Evolutionary conservation across 2,113 vertebrate species (phyloP), one percentile per base, ranked within the genome.

Genomic region (Mirounga angustirostris): DNA sequence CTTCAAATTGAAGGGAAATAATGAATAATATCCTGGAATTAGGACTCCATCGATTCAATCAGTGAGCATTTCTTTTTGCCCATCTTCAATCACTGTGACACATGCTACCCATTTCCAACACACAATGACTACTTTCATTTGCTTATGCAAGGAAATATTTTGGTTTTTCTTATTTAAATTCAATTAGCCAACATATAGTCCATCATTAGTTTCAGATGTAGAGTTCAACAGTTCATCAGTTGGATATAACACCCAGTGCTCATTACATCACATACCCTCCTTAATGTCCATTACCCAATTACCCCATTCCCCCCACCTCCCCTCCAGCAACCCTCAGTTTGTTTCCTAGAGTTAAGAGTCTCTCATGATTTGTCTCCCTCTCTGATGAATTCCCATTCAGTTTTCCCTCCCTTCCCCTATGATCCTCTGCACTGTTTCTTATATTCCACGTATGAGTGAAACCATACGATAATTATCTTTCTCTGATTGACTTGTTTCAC

Each of bases 21-120:
- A 87, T 86, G 84, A 97, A 95, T 71, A 88, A 95, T 54, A 94
- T 92, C 80, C 80, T 84, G 33, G 69, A 96, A 46, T 73, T 58
- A 81, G 24, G 8, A 54, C n/a, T 40, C 30, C 46, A 90, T 92
- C 69, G 76, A 0, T 76, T 94, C 87, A 89, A 8, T 94, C 52
- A 67, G 87, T 19, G 86, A 89, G 73, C 63, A 86, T 78, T 91
- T 97, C 97, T 80, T 97, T 87, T 73, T 43, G n/a, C 73, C 7
- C 0, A 6, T 81, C 67, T 89, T 92, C 58, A 22, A 36, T 79
- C 59, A 52, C 67, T 16, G 11, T 67, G 63, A 69, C 50, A 74
- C 59, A 36, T 59, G 24, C 7, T 24, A 12, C 10, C 63, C 28
- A 26, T 4, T 74, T 54, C 80, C 50, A 40, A 65, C 14, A 24